Conservation (phyloP, 1,140 invertebrate species). For the Cryptotermes secundus region DNA sequence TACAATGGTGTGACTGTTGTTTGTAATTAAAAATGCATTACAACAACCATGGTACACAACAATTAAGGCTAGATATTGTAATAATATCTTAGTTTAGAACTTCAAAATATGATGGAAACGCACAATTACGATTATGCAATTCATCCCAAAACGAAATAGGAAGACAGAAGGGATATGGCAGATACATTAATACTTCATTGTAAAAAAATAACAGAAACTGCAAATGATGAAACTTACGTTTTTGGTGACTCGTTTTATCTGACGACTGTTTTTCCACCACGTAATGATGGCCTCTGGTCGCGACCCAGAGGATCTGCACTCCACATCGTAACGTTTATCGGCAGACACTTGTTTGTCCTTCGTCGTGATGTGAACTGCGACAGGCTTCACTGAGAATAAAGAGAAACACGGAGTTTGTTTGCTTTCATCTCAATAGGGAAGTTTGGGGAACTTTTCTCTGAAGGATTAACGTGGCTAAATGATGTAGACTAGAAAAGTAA, state of each 20-base stretch:
- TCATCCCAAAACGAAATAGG: no score
- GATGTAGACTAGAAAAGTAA: no score
- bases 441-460: not conserved
- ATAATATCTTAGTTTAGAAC: no score
- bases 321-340: constrained; percentile 77
- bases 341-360: constrained; percentile 76
- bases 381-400: constrained; percentile 71
- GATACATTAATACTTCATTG: no score
- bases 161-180: no score
- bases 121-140: no score
- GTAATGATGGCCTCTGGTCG: constrained; percentile 78
- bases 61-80: no score
- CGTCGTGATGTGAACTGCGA: constrained; percentile 74
- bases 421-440: not conserved
- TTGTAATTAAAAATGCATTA: no score
- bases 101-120: no score
- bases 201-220: not conserved
- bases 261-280: constrained; percentile 74
- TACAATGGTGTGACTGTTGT: no score
- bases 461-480: no score
- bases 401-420: not conserved
- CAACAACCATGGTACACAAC: no score
- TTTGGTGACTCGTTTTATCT: constrained; percentile 73
- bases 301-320: constrained; percentile 79
- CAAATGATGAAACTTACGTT: constrained; percentile 61